These are phyloP conservation scores for Pemphredon lugubris DNA, from an alignment of 2,888 invertebrate species.

Conservation along the genomic window DNA sequence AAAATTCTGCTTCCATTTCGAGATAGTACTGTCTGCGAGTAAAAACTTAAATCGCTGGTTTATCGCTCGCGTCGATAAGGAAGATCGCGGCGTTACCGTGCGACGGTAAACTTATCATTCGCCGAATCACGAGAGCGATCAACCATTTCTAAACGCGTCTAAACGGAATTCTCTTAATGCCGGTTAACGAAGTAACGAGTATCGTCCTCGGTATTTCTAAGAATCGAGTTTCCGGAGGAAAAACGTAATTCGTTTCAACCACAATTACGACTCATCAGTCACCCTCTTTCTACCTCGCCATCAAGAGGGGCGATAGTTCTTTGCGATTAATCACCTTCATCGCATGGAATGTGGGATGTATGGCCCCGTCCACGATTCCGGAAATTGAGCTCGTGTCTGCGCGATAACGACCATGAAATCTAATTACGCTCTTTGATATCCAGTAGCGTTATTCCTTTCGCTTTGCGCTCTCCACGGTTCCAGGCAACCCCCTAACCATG, in stretches of 20 bases:
- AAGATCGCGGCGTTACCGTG: slow-evolving; percentile 39
- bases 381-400: slow-evolving; percentile 53
- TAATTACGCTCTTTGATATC: slow-evolving; percentile 51
- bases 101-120: slow-evolving; percentile 28
- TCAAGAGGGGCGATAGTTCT: neutral
- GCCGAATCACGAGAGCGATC: neutral
- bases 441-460: slow-evolving; percentile 23
- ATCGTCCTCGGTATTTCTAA: neutral
- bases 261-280: neutral
- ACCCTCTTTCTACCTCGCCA: neutral
- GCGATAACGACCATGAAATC: slow-evolving; percentile 48
- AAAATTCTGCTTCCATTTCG: no score
- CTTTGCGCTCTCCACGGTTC: slow-evolving; percentile 15
- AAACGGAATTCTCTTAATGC: no score
- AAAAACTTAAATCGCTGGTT: neutral
- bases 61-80: slow-evolving; percentile 47
- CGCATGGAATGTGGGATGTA: neutral
- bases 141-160: no score
- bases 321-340: slow-evolving; percentile 2
- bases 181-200: neutral
- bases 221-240: neutral
- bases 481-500: slow-evolving; percentile 12
- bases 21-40: slow-evolving; percentile 5
- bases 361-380: slow-evolving; percentile 13
- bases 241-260: neutral